Base-by-base conservation (phyloP, 2,113 vertebrate genomes). In the Nibea albiflora region DNA sequence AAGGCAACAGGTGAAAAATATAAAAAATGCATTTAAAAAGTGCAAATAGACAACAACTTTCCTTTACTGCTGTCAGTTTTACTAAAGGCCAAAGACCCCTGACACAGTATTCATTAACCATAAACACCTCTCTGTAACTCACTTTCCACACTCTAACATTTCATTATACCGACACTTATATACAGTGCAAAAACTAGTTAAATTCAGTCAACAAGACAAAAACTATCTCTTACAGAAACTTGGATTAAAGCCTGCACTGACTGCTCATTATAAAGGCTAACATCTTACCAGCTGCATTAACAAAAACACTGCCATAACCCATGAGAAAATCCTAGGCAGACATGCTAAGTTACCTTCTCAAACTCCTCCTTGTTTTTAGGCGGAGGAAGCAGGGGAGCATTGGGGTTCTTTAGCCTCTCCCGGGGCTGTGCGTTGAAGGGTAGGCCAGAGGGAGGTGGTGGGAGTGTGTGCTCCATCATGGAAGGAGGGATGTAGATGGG, bases 331-430 rank as follows among this genome's bases (percentile, higher is more conserved):
- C 57, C 71, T 31, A 80, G 77, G 81, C 81, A 87, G 86, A 73
- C 77, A 73, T 92, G 85, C 83, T 85, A 81, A 97, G 95, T 98
- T 99, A 99, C 98, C 98, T 99, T 99, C 95, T 99, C 98, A 89
- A 99, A 99, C 93, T 99, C 98, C 91, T 99, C 98, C 95, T 99
- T 99, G 95, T 97, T 99, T 96, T 99, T 99, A 61, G 98, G 98
- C 78, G 96, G 97, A 31, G 97, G 97, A 85, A 98, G 95, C 95
- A 99, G 93, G 50, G 98, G 95, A 85, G 97, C 96, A 83, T 95
- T 98, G 88, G 98, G 97, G 84, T 99, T 99, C 95, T 99, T 99
- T 92, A 99, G 94, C 58, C 97, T 96, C 92, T 99, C 98, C 85
- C 97, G 95, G 85, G 98, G 97, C 95, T 99, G 98, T 69, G 97